phyloP scores from a whole-genome alignment of 1,140 invertebrate species.

The Harlomillsia oculata region DNA sequence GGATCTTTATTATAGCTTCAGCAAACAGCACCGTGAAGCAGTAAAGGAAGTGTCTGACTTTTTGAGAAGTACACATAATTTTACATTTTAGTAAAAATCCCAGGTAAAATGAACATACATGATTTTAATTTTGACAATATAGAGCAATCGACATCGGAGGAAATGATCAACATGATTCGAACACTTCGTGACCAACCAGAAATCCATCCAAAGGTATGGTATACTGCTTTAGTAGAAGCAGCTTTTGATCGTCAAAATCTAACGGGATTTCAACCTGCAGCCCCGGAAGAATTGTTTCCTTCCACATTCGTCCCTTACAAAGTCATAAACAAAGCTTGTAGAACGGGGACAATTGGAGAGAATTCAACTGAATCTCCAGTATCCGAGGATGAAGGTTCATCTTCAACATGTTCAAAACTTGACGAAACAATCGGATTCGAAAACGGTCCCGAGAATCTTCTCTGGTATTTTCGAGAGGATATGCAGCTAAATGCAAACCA shows the following conservation, averaged over 20 bases:
- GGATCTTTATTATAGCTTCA: too few relatives aligned
- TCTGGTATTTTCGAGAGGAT: constrained; percentile 65
- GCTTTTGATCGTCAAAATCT: neutral
- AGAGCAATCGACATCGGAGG: too few relatives aligned
- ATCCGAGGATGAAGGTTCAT: neutral
- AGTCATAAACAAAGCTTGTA: too few relatives aligned
- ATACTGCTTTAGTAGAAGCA: neutral
- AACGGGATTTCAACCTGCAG: neutral
- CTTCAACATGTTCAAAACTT: neutral
- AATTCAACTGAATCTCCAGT: neutral
- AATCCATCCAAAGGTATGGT: neutral
- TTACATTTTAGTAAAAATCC: too few relatives aligned
- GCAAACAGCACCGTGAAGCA: too few relatives aligned
- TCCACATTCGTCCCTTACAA: neutral
- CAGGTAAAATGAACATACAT: too few relatives aligned
- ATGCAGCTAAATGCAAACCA: constrained; percentile 58
- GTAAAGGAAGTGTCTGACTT: too few relatives aligned
- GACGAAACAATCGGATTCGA: neutral
- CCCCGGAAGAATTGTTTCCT: neutral
- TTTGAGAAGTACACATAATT: too few relatives aligned
- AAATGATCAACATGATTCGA: too few relatives aligned
- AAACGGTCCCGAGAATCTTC: constrained; percentile 44
- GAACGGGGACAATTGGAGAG: too few relatives aligned
- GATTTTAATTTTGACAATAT: too few relatives aligned
- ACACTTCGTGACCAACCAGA: too few relatives aligned